These are phyloP conservation scores for Stichopus chloronotus DNA, from an alignment of 35 echinoderm and acorn worm genomes.

Conservation along the genomic window DNA sequence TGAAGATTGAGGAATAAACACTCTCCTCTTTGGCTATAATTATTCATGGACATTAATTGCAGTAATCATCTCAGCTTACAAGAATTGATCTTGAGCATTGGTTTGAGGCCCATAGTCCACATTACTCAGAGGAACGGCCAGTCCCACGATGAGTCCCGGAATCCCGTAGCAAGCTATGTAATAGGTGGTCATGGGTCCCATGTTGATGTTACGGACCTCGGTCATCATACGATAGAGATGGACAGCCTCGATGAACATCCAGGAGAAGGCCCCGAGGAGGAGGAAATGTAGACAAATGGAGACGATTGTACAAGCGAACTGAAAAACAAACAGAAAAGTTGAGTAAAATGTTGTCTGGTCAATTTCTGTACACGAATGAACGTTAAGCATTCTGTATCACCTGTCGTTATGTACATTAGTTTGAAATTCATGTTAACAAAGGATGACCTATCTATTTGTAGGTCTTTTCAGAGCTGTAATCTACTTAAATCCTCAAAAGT, in stretches of 20 bases:
- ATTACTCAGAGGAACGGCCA: constrained; percentile 91
- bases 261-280: constrained; percentile 89
- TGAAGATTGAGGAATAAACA: too few relatives aligned
- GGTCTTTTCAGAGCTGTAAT: too few relatives aligned
- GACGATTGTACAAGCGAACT: constrained; percentile 90
- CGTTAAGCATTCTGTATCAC: too few relatives aligned
- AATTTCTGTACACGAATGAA: too few relatives aligned
- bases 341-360: too few relatives aligned
- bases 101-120: constrained; percentile 77
- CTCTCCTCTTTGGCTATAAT: too few relatives aligned
- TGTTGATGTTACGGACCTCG: constrained; percentile 96
- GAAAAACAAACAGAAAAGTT: constrained; percentile 3
- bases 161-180: constrained; percentile 87
- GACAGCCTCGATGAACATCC: constrained; percentile 99
- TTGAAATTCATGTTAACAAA: too few relatives aligned
- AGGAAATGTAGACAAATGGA: constrained; percentile 88
- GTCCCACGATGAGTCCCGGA: constrained; percentile 83
- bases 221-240: constrained; percentile 99
- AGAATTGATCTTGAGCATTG: constrained; percentile 79
- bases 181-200: constrained; percentile 91
- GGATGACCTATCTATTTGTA: too few relatives aligned
- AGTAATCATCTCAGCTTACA: constrained; percentile 66
- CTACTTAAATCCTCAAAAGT: too few relatives aligned
- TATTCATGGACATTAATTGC: too few relatives aligned
- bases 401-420: too few relatives aligned